A percentile compares a stretch with the other conserved stretches of the same genome.
Conservation (phyloP, 2,888 invertebrate genomes). For the Nomada ruficornis region DNA sequence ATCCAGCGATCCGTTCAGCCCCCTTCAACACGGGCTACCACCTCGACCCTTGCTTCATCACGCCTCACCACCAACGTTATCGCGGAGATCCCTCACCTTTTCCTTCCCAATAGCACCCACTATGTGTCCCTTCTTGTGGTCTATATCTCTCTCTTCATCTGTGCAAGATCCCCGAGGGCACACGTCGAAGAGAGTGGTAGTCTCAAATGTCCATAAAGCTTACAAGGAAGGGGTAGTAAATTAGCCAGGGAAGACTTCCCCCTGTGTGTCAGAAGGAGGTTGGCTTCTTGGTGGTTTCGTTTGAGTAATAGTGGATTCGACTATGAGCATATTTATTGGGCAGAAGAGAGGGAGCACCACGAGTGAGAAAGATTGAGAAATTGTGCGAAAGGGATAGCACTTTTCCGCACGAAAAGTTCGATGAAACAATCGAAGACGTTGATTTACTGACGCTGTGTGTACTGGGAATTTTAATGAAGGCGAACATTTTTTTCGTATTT, state of each 20-base stretch:
- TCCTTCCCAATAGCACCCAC: neutral
- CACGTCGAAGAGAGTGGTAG: neutral
- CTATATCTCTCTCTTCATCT: slow-evolving; percentile 12
- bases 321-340: slow-evolving; percentile 11
- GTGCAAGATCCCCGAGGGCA: neutral
- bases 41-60: slow-evolving; percentile 40
- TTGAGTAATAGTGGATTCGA: slow-evolving; percentile 27
- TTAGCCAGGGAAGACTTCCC: slow-evolving; percentile 33
- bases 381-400: neutral
- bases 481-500: neutral
- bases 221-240: slow-evolving; percentile 35
- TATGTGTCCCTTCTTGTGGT: neutral
- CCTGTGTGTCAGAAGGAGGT: neutral
- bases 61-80: slow-evolving; percentile 40
- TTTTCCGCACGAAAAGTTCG: slow-evolving; percentile 20
- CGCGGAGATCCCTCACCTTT: slow-evolving; percentile 31
- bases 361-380: neutral
- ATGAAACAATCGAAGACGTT: slow-evolving; percentile 1
- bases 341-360: neutral
- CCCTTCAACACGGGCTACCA: slow-evolving; percentile 40
- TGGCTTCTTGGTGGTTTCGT: neutral
- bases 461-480: slow-evolving; percentile 11
- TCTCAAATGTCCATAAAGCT: slow-evolving; percentile 47
- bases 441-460: neutral
- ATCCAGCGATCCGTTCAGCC: slow-evolving; percentile 44